Evolutionary conservation across 2,113 vertebrate genomes (phyloP).

Genomic region (Notothenia coriiceps): DNA sequence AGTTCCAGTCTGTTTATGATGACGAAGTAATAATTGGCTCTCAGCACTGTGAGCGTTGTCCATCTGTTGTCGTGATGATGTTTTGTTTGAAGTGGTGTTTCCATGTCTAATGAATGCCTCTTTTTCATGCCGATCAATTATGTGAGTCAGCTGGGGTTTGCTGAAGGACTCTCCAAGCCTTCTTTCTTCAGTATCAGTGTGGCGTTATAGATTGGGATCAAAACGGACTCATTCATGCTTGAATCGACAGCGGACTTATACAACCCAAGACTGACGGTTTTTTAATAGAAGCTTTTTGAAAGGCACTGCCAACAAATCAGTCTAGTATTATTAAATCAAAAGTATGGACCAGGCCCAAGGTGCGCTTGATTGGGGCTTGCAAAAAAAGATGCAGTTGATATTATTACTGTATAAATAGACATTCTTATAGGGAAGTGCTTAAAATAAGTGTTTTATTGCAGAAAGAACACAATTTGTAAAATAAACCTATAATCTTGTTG

Average conservation of each 20-base stretch:
- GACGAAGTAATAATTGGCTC: neutral
- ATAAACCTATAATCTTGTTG: neutral
- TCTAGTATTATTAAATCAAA: neutral
- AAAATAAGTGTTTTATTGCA: neutral
- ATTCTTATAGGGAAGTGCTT: neutral
- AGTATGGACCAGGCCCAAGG: neutral
- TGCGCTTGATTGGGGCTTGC: neutral
- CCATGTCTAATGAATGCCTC: slow-evolving; percentile 6
- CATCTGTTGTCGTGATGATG: slow-evolving; percentile 32
- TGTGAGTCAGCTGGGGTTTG: slow-evolving; percentile 12
- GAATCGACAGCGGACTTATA: neutral
- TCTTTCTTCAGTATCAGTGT: neutral
- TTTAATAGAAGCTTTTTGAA: neutral
- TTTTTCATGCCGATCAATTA: slow-evolving; percentile 18
- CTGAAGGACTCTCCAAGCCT: neutral
- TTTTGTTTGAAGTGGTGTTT: slow-evolving; percentile 42
- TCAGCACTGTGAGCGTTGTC: neutral
- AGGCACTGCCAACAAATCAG: neutral
- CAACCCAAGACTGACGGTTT: neutral
- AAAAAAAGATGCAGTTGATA: neutral
- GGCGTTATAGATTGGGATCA: neutral
- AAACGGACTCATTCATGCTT: slow-evolving; percentile 3
- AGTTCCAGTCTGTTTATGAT: neutral
- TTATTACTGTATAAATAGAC: neutral
- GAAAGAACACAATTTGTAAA: neutral